Percentiles rank a stretch among this genome's conserved stretches.
These are phyloP conservation scores for Craterocephalus amniculus DNA, from an alignment of 2,797 vertebrate species.

Conservation along the genomic window DNA sequence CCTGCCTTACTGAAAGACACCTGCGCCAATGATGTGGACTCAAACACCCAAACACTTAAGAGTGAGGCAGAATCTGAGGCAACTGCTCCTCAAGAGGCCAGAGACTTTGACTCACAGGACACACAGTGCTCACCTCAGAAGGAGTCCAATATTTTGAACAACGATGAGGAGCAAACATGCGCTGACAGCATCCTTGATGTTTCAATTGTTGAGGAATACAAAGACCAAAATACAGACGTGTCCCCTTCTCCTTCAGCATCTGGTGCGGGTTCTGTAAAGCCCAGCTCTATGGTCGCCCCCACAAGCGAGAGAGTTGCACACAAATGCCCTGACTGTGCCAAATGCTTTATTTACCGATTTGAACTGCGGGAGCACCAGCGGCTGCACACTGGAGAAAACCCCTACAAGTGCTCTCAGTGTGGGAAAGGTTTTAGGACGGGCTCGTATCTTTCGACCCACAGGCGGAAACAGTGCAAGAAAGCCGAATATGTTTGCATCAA, in stretches of 20 bases:
- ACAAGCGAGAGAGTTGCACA: conserved; percentile 57
- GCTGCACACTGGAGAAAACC: conserved; percentile 67
- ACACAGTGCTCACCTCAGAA: conserved; percentile 2
- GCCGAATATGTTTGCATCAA: conserved; percentile 67
- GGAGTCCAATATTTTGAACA: not conserved
- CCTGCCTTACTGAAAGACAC: conserved; percentile 1
- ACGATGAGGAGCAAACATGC: not conserved
- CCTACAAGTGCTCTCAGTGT: conserved; percentile 71
- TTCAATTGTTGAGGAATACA: not conserved
- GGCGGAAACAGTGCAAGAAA: conserved; percentile 58
- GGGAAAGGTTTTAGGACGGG: conserved; percentile 62
- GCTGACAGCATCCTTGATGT: not conserved
- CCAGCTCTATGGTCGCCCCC: not conserved
- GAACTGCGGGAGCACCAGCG: conserved; percentile 65
- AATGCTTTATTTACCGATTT: conserved; percentile 64
- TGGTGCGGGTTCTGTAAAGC: not conserved
- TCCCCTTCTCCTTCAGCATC: conserved; percentile 27
- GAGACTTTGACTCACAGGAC: conserved; percentile 3
- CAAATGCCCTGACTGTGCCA: conserved; percentile 61
- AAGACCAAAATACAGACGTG: not conserved
- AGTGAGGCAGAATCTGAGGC: conserved; percentile 15
- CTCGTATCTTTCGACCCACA: conserved; percentile 65
- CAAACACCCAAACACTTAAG: not conserved
- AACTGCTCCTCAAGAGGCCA: conserved; percentile 3
- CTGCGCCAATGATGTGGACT: not conserved